A percentile compares a stretch with the other conserved stretches of the same genome.
phyloP scores from a whole-genome alignment of 2,797 vertebrate genomes.

The Chromis chromis region DNA sequence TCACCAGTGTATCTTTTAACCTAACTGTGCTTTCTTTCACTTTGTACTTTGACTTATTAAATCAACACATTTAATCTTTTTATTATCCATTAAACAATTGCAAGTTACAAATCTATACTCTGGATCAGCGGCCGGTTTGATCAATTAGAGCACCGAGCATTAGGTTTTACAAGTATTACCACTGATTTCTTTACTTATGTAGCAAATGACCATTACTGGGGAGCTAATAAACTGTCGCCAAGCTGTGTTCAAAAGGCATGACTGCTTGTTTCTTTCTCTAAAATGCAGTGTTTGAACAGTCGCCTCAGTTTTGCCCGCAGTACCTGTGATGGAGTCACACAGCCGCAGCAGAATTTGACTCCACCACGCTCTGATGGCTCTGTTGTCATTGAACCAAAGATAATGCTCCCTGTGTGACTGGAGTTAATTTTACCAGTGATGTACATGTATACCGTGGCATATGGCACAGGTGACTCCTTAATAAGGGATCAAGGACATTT shows the following conservation, averaged over 20 bases:
- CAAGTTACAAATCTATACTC: too few species aligned
- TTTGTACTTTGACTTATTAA: too few species aligned
- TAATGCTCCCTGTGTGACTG: constrained; percentile 29
- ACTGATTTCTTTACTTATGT: too few species aligned
- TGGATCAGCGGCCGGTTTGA: too few species aligned
- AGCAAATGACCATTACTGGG: neutral
- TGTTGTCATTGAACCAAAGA: constrained; percentile 42
- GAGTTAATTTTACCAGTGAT: constrained; percentile 22
- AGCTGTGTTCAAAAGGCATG: too few species aligned
- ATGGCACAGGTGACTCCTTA: constrained; percentile 25
- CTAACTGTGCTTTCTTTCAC: too few species aligned
- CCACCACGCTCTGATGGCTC: constrained; percentile 8
- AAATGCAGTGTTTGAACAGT: constrained; percentile 16
- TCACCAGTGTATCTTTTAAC: neutral
- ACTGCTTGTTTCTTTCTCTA: neutral
- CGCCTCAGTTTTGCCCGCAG: constrained; percentile 6
- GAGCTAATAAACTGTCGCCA: neutral
- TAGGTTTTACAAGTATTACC: too few species aligned
- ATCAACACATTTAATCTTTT: too few species aligned
- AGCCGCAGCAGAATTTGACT: constrained; percentile 36
- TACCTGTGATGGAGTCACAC: constrained; percentile 12
- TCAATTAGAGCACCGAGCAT: too few species aligned
- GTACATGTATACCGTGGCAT: constrained; percentile 1
- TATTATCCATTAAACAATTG: too few species aligned
- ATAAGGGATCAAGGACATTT: constrained; percentile 44